Base-by-base conservation (phyloP, 2,113 vertebrate species). In the Falco punctatus region DNA sequence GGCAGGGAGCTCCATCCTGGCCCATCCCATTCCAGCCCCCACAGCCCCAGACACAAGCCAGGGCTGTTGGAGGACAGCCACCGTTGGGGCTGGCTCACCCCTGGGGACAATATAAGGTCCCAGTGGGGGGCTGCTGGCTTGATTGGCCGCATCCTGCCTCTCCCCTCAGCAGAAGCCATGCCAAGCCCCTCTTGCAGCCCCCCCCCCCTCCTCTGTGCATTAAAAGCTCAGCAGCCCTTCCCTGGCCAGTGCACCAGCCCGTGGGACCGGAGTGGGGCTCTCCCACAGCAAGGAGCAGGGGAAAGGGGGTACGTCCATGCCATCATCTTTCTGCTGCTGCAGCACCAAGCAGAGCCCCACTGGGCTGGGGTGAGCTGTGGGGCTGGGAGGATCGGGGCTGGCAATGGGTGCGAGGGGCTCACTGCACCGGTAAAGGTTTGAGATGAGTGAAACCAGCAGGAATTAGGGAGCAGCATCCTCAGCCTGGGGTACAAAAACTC, bases 361-460 rank as follows among this genome's bases (percentile, higher is more conserved):
- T 22, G 33, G 30, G 40, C 65, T 64, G 52, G 73, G 92, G 66
- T 52, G 44, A 62, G n/a, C 19, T 21, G 19, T 3, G 35, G 26
- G 71, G 14, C 10, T 18, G 35, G 72, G 62, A 10, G 28, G 59
- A 30, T 7, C 1, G 49, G 30, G 35, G 27, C 15, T 7, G 3
- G 32, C 0, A 9, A 35, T 22, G n/a, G 0, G 1, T 4, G 11
- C 1, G 6, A 23, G 14, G 58, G 5, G 22, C 18, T 87, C 38
- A 18, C 15, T 21, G 46, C 5, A 0, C 32, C 27, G 4, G 1
- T 21, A 7, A 16, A 17, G 35, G 38, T 81, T 58, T 23, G 40
- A 27, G 79, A 8, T 44, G 42, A 27, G 61, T 57, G 51, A 15
- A 86, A 52, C 2, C 0, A 13, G 84, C 11, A 3, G 54, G 61